Evolutionary conservation across 2,113 vertebrate genomes (phyloP).

Genomic region (Indri indri): DNA sequence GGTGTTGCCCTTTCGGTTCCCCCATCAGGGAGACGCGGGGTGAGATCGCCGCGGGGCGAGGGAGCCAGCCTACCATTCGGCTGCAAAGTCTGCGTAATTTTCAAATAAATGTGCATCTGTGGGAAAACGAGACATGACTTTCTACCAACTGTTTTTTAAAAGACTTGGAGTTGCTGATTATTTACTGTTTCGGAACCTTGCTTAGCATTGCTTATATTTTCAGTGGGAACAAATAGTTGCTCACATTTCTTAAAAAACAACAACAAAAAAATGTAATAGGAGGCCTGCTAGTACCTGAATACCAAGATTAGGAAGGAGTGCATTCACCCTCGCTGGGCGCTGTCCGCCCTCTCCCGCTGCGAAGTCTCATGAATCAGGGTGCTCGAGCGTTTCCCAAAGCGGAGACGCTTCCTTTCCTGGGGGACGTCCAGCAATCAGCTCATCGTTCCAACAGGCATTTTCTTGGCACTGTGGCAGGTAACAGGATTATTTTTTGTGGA

Average conservation of each 20-base stretch:
- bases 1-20: neutral
- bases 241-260: neutral
- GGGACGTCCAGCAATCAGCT: accelerated
- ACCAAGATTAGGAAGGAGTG: neutral
- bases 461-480: neutral
- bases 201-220: neutral
- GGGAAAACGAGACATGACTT: too few species aligned
- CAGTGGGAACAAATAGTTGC: neutral
- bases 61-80: too few species aligned
- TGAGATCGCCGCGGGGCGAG: accelerated
- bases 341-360: accelerated
- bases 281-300: too few species aligned
- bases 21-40: accelerated
- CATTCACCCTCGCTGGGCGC: accelerated
- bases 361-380: neutral
- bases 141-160: neutral
- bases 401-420: neutral
- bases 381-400: too few species aligned
- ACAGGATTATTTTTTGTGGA: neutral
- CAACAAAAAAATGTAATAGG: too few species aligned
- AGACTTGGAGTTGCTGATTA: neutral
- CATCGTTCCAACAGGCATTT: neutral
- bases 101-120: neutral
- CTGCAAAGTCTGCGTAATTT: neutral
- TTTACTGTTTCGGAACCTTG: neutral